Evolutionary conservation across 2,113 vertebrate species (phyloP).

Genomic region (Sorex fumeus): DNA sequence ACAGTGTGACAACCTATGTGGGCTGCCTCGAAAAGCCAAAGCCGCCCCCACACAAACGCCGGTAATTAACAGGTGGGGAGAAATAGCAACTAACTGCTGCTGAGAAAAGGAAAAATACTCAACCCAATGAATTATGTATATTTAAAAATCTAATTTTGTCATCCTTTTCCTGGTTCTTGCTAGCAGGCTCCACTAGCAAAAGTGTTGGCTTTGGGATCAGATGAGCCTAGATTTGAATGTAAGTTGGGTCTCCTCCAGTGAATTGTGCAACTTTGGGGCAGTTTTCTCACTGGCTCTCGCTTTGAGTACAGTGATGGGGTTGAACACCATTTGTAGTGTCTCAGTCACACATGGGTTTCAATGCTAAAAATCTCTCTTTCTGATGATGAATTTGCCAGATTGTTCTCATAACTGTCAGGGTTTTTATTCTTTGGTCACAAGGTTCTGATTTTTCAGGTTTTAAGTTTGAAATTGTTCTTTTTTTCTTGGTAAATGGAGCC

Average conservation of each 20-base stretch:
- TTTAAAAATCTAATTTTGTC: constrained; percentile 44
- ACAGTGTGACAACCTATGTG: constrained; percentile 91
- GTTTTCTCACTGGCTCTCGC: not conserved
- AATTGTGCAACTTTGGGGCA: not conserved
- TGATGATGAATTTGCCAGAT: not conserved
- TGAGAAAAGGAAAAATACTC: constrained; percentile 33
- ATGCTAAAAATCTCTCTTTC: not conserved
- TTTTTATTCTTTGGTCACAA: constrained; percentile 15
- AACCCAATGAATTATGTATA: constrained; percentile 77
- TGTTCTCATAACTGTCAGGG: not conserved
- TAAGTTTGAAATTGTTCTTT: constrained; percentile 11
- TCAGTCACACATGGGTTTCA: not conserved
- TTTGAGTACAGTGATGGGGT: not conserved
- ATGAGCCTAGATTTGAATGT: not conserved
- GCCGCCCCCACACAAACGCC: constrained; percentile 78
- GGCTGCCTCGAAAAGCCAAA: constrained; percentile 87
- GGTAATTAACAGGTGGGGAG: constrained; percentile 86
- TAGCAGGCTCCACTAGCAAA: not conserved
- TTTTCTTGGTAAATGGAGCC: not conserved
- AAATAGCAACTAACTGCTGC: constrained; percentile 88
- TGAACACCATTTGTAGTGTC: not conserved
- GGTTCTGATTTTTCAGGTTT: not conserved
- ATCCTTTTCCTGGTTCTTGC: constrained; percentile 40
- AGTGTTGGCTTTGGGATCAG: not conserved
- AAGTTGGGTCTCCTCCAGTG: not conserved